Evolutionary conservation across 2,113 vertebrate species (phyloP).

Genomic region (Andinoacara biseriatus): DNA sequence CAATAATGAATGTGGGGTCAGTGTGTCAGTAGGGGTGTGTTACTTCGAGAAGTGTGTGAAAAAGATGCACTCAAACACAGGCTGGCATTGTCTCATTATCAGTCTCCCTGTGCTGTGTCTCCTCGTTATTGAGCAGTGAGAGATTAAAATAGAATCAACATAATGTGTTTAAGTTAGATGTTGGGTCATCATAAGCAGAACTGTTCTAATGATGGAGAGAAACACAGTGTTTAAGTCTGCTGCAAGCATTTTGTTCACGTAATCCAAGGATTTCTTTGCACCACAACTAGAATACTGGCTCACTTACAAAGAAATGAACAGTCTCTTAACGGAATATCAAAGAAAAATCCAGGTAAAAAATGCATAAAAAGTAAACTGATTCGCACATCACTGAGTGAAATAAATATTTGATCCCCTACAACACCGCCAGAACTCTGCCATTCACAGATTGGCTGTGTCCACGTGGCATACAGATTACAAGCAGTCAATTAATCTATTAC

Average conservation of each 20-base stretch:
- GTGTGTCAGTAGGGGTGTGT: constrained; percentile 30
- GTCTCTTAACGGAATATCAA: too few relatives aligned
- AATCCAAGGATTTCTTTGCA: background rate
- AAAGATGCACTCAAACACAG: background rate
- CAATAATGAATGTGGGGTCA: constrained; percentile 72
- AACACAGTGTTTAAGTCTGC: background rate
- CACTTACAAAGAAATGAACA: too few relatives aligned
- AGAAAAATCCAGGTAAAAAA: too few relatives aligned
- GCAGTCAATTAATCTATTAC: too few relatives aligned
- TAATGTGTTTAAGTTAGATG: background rate
- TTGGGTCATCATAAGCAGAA: background rate
- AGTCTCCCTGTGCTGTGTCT: constrained; percentile 5
- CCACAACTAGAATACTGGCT: too few relatives aligned
- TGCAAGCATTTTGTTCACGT: background rate
- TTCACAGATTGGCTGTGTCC: too few relatives aligned
- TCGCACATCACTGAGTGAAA: too few relatives aligned
- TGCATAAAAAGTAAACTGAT: too few relatives aligned
- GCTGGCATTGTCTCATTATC: constrained; percentile 36
- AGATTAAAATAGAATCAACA: background rate
- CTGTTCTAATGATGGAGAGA: background rate
- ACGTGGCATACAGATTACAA: too few relatives aligned
- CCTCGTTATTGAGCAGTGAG: background rate
- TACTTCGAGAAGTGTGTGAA: constrained; percentile 31
- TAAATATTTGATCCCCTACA: too few relatives aligned
- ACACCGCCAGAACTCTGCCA: too few relatives aligned